These are phyloP conservation scores for Beris chalybata DNA, from an alignment of 2,888 invertebrate genomes.

Conservation along the genomic window DNA sequence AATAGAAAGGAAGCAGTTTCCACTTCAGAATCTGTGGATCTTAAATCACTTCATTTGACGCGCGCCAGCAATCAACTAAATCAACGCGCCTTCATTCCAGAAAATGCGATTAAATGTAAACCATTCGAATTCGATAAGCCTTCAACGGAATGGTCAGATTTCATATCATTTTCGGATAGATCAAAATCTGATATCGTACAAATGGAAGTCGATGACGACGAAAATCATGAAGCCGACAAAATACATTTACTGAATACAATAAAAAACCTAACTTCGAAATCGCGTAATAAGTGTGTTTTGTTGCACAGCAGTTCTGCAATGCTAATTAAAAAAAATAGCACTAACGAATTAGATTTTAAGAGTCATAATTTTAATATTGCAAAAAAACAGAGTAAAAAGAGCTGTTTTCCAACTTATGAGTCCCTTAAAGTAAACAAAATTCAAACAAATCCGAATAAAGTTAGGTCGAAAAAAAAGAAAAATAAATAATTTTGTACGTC, in stretches of 20 bases:
- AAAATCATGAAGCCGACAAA: constrained; percentile 3
- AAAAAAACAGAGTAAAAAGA: not conserved
- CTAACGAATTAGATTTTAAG: no score
- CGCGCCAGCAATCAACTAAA: not conserved
- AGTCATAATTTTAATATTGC: not conserved
- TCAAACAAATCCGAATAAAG: constrained; percentile 21
- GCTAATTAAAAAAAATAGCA: no score
- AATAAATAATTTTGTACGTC: constrained; percentile 1
- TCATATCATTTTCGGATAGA: constrained; percentile 16
- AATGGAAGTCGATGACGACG: constrained; percentile 18
- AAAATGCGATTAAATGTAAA: not conserved
- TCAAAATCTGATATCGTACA: not conserved
- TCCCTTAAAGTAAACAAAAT: constrained; percentile 13
- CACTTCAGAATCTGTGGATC: not conserved
- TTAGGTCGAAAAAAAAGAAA: constrained; percentile 19
- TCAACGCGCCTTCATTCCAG: constrained; percentile 14
- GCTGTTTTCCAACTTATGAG: no score
- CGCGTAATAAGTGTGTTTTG: no score
- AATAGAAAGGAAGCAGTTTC: not conserved
- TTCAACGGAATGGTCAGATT: constrained; percentile 15
- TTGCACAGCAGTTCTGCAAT: no score
- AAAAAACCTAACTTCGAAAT: not conserved
- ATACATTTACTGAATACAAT: not conserved
- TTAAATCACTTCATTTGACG: not conserved
- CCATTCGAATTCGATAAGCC: not conserved